phyloP scores from a whole-genome alignment of 2,113 vertebrate genomes.

The Clarias magur region DNA sequence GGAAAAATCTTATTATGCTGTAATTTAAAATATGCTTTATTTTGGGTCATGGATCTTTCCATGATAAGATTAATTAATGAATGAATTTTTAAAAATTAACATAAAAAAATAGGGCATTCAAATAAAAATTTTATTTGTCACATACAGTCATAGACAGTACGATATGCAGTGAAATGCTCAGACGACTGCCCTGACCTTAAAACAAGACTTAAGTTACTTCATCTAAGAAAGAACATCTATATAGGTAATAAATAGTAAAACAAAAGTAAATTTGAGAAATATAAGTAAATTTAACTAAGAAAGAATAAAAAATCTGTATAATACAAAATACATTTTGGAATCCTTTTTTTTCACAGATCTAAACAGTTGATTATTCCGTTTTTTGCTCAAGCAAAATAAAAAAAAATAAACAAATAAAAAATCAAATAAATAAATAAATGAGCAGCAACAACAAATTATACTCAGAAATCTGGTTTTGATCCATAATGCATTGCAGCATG shows the following conservation, averaged over 20 bases:
- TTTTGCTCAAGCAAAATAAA: neutral
- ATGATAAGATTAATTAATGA: neutral
- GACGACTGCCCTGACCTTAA: too few species aligned
- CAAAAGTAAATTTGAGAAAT: too few species aligned
- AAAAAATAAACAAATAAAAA: neutral
- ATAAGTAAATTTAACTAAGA: too few species aligned
- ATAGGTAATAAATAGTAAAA: too few species aligned
- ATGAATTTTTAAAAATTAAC: too few species aligned
- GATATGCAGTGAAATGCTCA: too few species aligned
- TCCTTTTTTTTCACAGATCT: neutral
- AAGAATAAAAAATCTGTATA: too few species aligned
- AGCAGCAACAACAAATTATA: neutral
- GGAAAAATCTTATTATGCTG: neutral
- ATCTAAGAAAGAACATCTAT: too few species aligned
- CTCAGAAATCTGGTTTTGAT: neutral
- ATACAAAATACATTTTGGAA: neutral
- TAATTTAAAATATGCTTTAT: neutral
- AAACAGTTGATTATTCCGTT: neutral
- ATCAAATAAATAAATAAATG: neutral
- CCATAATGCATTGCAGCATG: neutral
- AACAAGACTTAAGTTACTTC: too few species aligned
- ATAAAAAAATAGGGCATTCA: neutral
- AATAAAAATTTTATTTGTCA: too few species aligned
- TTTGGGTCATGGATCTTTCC: neutral
- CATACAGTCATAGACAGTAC: too few species aligned